Evolutionary conservation across 2,888 invertebrate species (phyloP), one percentile per base, ranked within the genome.

Genomic region (Phymatocera aterrima): DNA sequence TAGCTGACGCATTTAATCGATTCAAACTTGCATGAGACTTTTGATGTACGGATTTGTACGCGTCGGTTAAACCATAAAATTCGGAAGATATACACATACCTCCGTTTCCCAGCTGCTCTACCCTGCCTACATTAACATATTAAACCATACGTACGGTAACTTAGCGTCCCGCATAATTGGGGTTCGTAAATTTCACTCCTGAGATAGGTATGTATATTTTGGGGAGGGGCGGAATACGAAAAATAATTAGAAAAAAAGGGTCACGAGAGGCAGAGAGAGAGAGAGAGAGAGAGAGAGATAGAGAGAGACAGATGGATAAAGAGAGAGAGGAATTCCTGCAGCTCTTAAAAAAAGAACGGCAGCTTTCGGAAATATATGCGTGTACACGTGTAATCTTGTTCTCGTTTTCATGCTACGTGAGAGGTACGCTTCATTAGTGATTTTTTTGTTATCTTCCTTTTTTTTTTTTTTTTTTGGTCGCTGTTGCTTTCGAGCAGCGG

Each of bases 1-100:
- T 61, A 31, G 18, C 61, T 18, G 61, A 61, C 61, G 61, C 34
- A 37, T 61, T 61, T 61, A 61, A 61, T 61, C 61, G 61, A 61
- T 61, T 61, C 18, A 61, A 61, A 31, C 34, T 1, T 8, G 34
- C 18, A 34, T 8, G 40, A 40, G n/a, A 31, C 37, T 1, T 61
- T 18, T 15, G 18, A 61, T 6, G 8, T 61, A 61, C 61, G 34
- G 61, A 61, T 61, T 61, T 34, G 2, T 34, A 61, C 61, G 57
- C 57, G 57, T 57, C 24, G 28, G 57, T 57, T 57, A 15, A 28
- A 57, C 28, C 57, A 4, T 57, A 24, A 57, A 57, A 57, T 57
- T 57, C 28, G 15, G 28, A 57, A 12, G 21, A 57, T n/a, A n/a
- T 57, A 28, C 57, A 57, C 57, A 54, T 54, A 8, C 57, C 57